These are phyloP conservation scores for Paguma larvata DNA, from an alignment of 2,797 vertebrate species.

Conservation along the genomic window DNA sequence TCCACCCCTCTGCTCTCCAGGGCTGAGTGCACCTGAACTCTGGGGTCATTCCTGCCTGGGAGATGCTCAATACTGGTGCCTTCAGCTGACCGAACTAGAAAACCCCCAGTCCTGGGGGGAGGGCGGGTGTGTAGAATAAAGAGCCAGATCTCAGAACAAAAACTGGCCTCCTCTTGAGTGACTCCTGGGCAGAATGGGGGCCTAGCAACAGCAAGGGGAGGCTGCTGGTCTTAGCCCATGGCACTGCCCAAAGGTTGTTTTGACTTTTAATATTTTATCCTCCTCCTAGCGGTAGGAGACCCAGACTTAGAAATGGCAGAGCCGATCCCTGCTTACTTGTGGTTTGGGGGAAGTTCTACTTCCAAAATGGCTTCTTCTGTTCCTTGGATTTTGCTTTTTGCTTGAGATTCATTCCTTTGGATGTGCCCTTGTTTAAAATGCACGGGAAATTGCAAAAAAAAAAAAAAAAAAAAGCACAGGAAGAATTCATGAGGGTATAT, in stretches of 20 bases:
- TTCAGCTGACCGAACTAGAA: neutral
- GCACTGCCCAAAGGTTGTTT: neutral
- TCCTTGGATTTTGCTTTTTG: neutral
- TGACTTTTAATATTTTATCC: neutral
- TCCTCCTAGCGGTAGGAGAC: neutral
- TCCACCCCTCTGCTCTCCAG: neutral
- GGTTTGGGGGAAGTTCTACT: neutral
- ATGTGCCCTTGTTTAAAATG: neutral
- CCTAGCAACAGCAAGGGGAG: neutral
- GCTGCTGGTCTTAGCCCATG: neutral
- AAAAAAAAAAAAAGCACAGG: neutral
- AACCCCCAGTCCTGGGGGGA: neutral
- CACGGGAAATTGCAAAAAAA: neutral
- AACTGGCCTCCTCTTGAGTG: neutral
- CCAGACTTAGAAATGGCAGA: neutral
- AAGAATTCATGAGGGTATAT: neutral
- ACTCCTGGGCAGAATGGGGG: neutral
- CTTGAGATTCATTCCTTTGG: neutral
- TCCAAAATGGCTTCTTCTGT: neutral
- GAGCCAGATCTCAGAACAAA: neutral
- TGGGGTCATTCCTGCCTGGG: neutral
- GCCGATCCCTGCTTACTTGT: neutral
- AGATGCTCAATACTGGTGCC: neutral
- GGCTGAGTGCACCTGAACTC: neutral
- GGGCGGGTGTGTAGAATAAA: neutral